These are phyloP conservation scores for Prunella fulvescens DNA, from an alignment of 2,113 vertebrate species.

Conservation along the genomic window DNA sequence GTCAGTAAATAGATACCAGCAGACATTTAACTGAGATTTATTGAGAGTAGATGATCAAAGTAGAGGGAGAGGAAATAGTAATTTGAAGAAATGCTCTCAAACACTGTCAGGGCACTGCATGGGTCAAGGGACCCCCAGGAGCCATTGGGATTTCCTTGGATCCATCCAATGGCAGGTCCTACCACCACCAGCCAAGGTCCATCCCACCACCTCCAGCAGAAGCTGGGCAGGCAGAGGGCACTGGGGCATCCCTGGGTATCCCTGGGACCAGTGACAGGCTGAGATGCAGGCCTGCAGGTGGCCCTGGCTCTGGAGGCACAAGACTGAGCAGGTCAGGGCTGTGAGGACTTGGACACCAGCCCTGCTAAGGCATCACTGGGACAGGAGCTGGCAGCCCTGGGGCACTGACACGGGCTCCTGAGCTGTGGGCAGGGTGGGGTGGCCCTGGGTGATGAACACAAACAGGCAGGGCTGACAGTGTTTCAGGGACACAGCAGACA, in stretches of 20 bases:
- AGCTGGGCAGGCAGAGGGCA: not conserved
- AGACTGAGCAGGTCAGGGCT: rapidly evolving
- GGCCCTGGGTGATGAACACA: too few species aligned
- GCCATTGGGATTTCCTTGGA: not conserved
- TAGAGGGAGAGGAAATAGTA: not conserved
- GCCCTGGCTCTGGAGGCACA: too few species aligned
- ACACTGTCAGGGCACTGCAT: not conserved
- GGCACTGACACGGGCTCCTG: not conserved
- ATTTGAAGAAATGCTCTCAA: not conserved
- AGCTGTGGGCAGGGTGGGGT: not conserved
- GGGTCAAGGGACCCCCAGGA: not conserved
- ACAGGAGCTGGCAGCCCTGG: rapidly evolving
- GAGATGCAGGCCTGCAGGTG: not conserved
- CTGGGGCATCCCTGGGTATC: rapidly evolving
- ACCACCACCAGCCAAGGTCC: not conserved
- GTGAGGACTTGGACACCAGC: not conserved
- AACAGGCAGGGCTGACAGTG: not conserved
- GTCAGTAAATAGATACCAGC: not conserved
- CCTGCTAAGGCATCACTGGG: not conserved
- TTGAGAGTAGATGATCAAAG: not conserved
- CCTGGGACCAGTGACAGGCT: too few species aligned
- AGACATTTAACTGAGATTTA: not conserved
- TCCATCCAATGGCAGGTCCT: not conserved
- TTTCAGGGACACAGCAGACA: not conserved
- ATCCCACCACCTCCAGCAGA: not conserved